Conservation (phyloP, 2,797 vertebrate species). For the Diglossa cyanea region DNA sequence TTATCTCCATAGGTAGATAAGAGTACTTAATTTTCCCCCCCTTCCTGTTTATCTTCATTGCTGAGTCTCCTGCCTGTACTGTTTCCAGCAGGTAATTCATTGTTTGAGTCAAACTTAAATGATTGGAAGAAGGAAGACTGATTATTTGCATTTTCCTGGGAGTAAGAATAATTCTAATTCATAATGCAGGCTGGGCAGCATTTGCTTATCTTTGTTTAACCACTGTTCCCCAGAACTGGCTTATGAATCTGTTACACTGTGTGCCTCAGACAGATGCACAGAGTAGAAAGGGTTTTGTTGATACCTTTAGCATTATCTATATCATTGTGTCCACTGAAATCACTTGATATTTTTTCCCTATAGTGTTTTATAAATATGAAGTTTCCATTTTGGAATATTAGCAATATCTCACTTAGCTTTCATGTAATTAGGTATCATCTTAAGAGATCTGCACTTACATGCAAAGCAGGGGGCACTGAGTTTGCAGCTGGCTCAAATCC, state of each 20-base stretch:
- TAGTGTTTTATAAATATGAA: neutral
- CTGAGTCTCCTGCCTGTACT: neutral
- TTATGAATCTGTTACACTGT: neutral
- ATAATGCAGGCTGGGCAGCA: neutral
- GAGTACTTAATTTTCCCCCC: neutral
- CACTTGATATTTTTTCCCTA: neutral
- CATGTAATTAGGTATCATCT: neutral
- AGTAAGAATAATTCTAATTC: neutral
- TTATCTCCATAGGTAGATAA: neutral
- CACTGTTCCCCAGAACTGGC: neutral
- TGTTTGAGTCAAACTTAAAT: neutral
- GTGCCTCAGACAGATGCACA: neutral
- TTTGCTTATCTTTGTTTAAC: neutral
- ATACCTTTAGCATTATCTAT: neutral
- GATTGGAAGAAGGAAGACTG: neutral
- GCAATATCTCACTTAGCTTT: neutral
- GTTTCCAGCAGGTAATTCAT: neutral
- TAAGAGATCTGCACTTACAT: neutral
- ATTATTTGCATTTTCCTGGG: neutral
- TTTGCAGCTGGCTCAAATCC: neutral
- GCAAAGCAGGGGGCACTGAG: neutral
- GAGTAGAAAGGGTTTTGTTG: neutral
- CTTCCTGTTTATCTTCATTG: neutral
- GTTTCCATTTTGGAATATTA: neutral
- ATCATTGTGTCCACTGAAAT: neutral